These are phyloP conservation scores for Ephialtes manifestator DNA, from an alignment of 2,888 invertebrate genomes.

Conservation along the genomic window DNA sequence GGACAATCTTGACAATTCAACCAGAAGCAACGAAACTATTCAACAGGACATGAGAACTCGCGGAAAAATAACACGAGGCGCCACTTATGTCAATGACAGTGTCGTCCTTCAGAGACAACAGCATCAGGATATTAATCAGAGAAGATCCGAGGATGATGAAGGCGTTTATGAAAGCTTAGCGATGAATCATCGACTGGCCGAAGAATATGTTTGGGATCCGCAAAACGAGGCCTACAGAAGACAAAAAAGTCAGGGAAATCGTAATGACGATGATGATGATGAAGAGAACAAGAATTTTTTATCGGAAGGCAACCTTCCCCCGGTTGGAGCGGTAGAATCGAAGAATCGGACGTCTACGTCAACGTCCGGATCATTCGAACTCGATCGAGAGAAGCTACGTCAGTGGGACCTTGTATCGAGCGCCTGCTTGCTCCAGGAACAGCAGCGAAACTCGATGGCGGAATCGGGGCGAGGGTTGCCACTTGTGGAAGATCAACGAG, in stretches of 20 bases:
- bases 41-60: slow-evolving; percentile 74
- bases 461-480: slow-evolving; percentile 84
- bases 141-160: slow-evolving; percentile 85
- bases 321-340: slow-evolving; percentile 75
- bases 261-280: slow-evolving; percentile 63
- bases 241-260: slow-evolving; percentile 62
- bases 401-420: slow-evolving; percentile 97
- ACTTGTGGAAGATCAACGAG: slow-evolving; percentile 69
- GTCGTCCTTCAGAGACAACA: slow-evolving; percentile 87
- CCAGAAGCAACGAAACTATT: slow-evolving; percentile 79
- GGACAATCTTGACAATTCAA: slow-evolving; percentile 91
- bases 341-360: slow-evolving; percentile 70
- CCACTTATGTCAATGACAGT: slow-evolving; percentile 93
- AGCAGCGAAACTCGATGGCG: slow-evolving; percentile 88
- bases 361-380: slow-evolving; percentile 86
- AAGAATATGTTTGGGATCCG: slow-evolving; percentile 85
- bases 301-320: slow-evolving; percentile 86
- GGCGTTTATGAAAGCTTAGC: slow-evolving; percentile 88
- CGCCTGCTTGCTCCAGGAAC: slow-evolving; percentile 87
- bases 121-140: slow-evolving; percentile 81
- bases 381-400: slow-evolving; percentile 94
- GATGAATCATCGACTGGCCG: slow-evolving; percentile 83
- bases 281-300: slow-evolving; percentile 83
- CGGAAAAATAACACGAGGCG: slow-evolving; percentile 89
- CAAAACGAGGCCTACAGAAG: slow-evolving; percentile 83